These are phyloP conservation scores for Pedionomus torquatus DNA, from an alignment of 2,113 vertebrate species.

Conservation along the genomic window DNA sequence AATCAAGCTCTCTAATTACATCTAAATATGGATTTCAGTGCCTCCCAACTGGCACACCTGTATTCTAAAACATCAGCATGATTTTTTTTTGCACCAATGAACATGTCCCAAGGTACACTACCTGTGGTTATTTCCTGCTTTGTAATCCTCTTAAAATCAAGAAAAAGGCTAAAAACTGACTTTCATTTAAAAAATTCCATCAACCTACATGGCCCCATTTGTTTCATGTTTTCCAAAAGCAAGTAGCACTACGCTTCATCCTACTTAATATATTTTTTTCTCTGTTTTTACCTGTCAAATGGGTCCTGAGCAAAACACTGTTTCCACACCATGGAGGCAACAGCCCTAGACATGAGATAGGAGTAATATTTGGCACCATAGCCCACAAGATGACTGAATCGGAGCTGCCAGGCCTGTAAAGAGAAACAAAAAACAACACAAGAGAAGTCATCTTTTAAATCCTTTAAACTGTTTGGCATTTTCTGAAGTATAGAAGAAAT, in stretches of 20 bases:
- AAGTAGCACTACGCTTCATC: background rate
- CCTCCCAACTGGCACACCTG: background rate
- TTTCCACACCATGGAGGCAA: conserved; percentile 97
- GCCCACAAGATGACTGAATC: conserved; percentile 95
- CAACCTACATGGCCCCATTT: background rate
- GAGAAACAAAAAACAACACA: background rate
- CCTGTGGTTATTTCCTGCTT: background rate
- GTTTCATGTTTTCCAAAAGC: background rate
- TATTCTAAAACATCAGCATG: background rate
- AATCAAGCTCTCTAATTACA: conserved; percentile 42
- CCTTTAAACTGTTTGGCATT: background rate
- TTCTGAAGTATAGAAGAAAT: background rate
- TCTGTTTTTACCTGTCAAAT: conserved; percentile 85
- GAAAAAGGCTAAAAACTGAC: background rate
- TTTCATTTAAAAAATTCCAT: background rate
- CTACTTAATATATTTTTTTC: background rate
- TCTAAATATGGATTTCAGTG: conserved; percentile 8
- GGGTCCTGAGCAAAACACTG: conserved; percentile 93
- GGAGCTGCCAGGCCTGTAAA: conserved; percentile 93
- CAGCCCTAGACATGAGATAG: conserved; percentile 97
- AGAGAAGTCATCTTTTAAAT: background rate
- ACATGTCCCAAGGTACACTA: background rate
- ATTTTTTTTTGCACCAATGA: background rate
- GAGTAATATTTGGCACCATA: conserved; percentile 99
- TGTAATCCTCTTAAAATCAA: background rate